phyloP scores from a whole-genome alignment of 2,797 vertebrate genomes.

The Labeo calbasu region DNA sequence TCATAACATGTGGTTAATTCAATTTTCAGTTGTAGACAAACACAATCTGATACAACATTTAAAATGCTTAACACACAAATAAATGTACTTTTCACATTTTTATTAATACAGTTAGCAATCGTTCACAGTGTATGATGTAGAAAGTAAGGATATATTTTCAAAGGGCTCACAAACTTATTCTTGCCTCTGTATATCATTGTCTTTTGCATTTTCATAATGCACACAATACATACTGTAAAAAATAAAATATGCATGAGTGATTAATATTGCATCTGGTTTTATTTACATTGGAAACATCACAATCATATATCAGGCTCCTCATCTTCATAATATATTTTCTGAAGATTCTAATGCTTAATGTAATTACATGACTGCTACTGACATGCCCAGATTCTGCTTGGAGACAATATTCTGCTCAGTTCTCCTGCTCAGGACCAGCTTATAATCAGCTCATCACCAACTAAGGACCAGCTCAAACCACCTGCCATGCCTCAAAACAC shows the following conservation, averaged over 20 bases:
- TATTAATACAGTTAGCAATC: not conserved
- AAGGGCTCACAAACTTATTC: not conserved
- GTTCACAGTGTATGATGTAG: not conserved
- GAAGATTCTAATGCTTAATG: not conserved
- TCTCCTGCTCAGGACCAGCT: no score
- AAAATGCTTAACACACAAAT: no score
- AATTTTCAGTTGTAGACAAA: not conserved
- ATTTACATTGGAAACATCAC: not conserved
- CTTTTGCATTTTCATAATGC: not conserved
- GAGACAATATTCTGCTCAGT: not conserved
- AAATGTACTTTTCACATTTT: no score
- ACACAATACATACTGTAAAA: no score
- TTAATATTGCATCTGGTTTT: not conserved
- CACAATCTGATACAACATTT: no score
- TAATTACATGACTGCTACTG: no score
- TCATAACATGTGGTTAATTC: no score
- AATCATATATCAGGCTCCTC: not conserved
- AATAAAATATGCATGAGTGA: no score
- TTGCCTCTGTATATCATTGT: not conserved
- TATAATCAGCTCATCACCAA: no score
- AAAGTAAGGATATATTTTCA: not conserved
- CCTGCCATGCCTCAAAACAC: no score
- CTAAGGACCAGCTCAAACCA: no score
- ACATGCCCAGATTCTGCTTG: no score
- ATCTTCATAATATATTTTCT: not conserved